A percentile compares a stretch with the other conserved stretches of the same genome.
phyloP scores from a whole-genome alignment of 37 sponge, comb jelly and placozoan genomes.

The Diacarnus erythraeanus region DNA sequence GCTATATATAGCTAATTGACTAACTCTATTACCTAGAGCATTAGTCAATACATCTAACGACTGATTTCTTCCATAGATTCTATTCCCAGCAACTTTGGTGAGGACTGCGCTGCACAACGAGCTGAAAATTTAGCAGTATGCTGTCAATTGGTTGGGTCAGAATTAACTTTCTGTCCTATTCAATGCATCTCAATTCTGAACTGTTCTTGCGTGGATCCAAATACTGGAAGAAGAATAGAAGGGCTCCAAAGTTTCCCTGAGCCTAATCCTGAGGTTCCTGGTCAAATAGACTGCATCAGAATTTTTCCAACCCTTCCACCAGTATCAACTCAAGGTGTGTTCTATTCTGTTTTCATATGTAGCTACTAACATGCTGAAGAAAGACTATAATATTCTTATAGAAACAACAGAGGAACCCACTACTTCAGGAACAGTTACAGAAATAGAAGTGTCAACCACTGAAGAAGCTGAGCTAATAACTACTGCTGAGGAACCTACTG shows the following conservation, averaged over 20 bases:
- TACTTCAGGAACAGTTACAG: not conserved
- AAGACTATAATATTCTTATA: too few species aligned
- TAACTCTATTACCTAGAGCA: too few species aligned
- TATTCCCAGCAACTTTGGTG: not conserved
- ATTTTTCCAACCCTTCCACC: not conserved
- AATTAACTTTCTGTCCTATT: not conserved
- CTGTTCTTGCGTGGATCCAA: not conserved
- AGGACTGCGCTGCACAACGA: not conserved
- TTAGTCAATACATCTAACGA: too few species aligned
- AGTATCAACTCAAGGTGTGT: too few species aligned
- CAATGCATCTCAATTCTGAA: not conserved
- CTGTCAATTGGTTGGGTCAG: not conserved
- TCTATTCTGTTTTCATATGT: too few species aligned
- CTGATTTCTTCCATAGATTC: not conserved
- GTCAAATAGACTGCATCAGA: not conserved
- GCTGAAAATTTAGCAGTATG: not conserved
- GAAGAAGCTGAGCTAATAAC: not conserved
- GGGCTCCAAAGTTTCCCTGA: not conserved
- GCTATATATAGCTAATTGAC: not conserved
- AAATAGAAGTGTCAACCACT: not conserved
- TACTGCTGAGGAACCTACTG: conserved; percentile 4
- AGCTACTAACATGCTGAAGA: too few species aligned
- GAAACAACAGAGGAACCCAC: not conserved
- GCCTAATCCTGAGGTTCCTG: not conserved
- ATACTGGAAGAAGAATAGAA: not conserved